Evolutionary conservation across 2,888 invertebrate species (phyloP).

Genomic region (Eustalomyia histrio): DNA sequence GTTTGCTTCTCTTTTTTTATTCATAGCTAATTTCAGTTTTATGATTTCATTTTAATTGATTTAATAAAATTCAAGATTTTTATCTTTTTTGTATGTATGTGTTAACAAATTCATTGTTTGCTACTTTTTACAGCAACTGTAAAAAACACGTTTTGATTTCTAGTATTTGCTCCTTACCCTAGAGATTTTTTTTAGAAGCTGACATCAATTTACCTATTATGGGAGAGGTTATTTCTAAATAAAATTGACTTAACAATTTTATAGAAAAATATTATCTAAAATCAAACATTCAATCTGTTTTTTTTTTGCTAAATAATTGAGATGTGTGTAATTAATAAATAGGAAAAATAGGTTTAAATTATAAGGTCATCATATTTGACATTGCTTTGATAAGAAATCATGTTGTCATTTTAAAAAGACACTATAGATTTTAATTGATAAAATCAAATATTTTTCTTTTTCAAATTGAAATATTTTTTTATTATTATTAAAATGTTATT

Average conservation of each 20-base stretch:
- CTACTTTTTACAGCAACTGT: not conserved
- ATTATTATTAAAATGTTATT: conserved; percentile 30
- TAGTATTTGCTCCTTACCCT: not conserved
- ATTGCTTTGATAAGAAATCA: conserved; percentile 30
- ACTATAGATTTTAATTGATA: conserved; percentile 31
- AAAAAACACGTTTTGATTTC: conserved; percentile 29
- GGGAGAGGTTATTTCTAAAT: conserved; percentile 3
- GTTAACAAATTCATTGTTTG: conserved; percentile 19
- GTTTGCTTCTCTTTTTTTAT: not conserved
- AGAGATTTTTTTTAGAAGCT: conserved; percentile 35
- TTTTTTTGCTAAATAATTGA: not conserved
- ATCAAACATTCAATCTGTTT: not conserved
- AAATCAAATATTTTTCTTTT: not conserved
- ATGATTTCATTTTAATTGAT: conserved; percentile 55
- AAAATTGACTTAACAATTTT: not conserved
- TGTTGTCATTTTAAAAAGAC: conserved; percentile 5
- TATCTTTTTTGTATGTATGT: conserved; percentile 9
- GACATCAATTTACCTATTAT: conserved; percentile 46
- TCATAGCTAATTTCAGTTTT: conserved; percentile 24
- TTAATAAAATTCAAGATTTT: conserved; percentile 32
- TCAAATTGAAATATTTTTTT: conserved; percentile 1
- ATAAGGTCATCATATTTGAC: conserved; percentile 52
- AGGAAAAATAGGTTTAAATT: not conserved
- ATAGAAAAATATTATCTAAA: not conserved
- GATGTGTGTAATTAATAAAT: conserved; percentile 4